phyloP scores from a whole-genome alignment of 1,140 invertebrate species.

The Meloidogyne hapla region DNA sequence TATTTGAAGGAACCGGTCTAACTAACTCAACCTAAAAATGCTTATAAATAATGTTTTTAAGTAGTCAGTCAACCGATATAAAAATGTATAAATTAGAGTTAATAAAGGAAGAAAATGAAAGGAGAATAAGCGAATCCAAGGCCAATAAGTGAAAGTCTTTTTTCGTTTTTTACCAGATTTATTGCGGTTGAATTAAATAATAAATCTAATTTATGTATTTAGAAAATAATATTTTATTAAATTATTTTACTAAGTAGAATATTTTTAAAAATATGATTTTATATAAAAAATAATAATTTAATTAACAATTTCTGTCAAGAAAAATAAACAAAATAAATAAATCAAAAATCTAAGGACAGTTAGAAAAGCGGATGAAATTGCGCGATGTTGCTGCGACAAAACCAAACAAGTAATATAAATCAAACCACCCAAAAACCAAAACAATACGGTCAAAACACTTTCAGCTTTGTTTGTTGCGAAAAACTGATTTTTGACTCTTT shows the following conservation, averaged over 20 bases:
- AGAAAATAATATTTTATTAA: too few relatives aligned
- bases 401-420: background rate
- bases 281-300: too few relatives aligned
- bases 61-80: background rate
- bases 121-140: background rate
- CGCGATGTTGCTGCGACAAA: background rate
- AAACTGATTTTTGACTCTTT: background rate
- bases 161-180: background rate
- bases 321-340: background rate
- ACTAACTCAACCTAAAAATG: slow-evolving; percentile 3
- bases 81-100: background rate
- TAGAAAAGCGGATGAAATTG: background rate
- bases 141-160: background rate
- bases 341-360: background rate
- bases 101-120: background rate
- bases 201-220: too few relatives aligned
- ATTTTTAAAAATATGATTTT: too few relatives aligned
- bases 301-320: background rate
- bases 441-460: background rate
- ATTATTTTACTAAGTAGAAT: too few relatives aligned
- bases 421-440: background rate
- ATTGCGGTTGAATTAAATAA: too few relatives aligned
- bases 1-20: background rate
- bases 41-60: background rate
- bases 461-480: background rate